Evolutionary conservation across 2,888 invertebrate species (phyloP).

Genomic region (Nipponacmea schrenckii): DNA sequence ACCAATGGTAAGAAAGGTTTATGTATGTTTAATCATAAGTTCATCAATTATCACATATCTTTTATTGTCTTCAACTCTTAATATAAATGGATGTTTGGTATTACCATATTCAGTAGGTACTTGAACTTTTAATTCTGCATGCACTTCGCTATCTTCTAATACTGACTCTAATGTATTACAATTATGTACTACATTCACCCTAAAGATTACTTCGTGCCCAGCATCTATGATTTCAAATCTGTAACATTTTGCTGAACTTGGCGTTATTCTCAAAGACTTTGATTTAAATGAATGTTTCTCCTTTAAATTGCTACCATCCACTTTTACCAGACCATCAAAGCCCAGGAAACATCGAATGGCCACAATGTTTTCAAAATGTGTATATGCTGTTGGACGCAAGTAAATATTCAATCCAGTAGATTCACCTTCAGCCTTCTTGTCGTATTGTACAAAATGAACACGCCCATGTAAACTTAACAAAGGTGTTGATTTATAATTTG

Average conservation of each 20-base stretch:
- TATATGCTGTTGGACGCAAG: conserved; percentile 48
- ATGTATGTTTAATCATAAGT: conserved; percentile 45
- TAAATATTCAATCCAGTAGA: conserved; percentile 54
- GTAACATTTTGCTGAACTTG: conserved; percentile 51
- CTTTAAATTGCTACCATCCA: conserved; percentile 41
- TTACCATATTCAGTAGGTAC: conserved; percentile 37
- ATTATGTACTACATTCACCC: conserved; percentile 49
- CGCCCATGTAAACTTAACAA: conserved; percentile 47
- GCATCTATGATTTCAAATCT: conserved; percentile 52
- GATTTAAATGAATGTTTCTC: conserved; percentile 35
- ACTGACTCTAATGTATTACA: conserved; percentile 55
- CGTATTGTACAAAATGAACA: conserved; percentile 51
- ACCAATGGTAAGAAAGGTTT: not conserved
- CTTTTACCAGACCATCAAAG: conserved; percentile 48
- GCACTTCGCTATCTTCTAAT: conserved; percentile 37
- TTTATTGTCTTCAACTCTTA: conserved; percentile 55
- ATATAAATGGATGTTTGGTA: conserved; percentile 51
- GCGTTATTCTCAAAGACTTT: conserved; percentile 46
- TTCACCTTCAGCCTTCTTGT: conserved; percentile 39
- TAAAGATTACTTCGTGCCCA: conserved; percentile 42
- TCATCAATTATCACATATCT: conserved; percentile 57
- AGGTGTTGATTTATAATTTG: conserved; percentile 44
- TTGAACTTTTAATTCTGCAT: conserved; percentile 39
- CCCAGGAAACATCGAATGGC: conserved; percentile 58
- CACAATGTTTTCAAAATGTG: conserved; percentile 51